These are phyloP conservation scores for Oreotrochilus melanogaster DNA, from an alignment of 2,113 vertebrate genomes.

Conservation along the genomic window DNA sequence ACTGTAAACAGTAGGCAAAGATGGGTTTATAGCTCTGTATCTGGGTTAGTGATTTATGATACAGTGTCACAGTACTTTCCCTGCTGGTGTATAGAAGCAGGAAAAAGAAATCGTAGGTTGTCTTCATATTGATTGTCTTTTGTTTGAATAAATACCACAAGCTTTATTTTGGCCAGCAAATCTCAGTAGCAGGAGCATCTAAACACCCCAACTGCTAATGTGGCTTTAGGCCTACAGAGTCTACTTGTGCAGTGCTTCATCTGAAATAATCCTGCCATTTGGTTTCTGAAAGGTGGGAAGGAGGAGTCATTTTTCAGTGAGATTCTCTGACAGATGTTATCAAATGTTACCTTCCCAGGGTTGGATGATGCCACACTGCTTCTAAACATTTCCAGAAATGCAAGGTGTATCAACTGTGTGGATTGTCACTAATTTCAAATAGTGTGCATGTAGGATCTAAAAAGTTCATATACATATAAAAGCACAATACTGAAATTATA, in stretches of 20 bases:
- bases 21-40: constrained; percentile 5
- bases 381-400: neutral
- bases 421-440: neutral
- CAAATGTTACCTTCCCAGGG: neutral
- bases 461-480: neutral
- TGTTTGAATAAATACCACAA: constrained; percentile 38
- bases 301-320: neutral
- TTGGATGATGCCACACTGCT: neutral
- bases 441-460: neutral
- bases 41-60: constrained; percentile 27
- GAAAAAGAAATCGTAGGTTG: constrained; percentile 39
- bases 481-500: neutral
- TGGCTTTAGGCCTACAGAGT: neutral
- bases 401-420: neutral
- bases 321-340: neutral
- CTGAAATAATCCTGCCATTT: neutral
- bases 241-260: neutral
- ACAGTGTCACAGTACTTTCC: constrained; percentile 14
- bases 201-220: neutral
- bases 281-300: neutral
- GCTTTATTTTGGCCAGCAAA: neutral
- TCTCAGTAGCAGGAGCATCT: neutral
- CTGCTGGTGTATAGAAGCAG: neutral
- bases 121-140: constrained; percentile 10
- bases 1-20: constrained; percentile 24